Percentiles rank a stretch among this genome's conserved stretches.
Evolutionary conservation across 2,113 vertebrate genomes (phyloP).

Genomic region (Leucoraja erinaceus): DNA sequence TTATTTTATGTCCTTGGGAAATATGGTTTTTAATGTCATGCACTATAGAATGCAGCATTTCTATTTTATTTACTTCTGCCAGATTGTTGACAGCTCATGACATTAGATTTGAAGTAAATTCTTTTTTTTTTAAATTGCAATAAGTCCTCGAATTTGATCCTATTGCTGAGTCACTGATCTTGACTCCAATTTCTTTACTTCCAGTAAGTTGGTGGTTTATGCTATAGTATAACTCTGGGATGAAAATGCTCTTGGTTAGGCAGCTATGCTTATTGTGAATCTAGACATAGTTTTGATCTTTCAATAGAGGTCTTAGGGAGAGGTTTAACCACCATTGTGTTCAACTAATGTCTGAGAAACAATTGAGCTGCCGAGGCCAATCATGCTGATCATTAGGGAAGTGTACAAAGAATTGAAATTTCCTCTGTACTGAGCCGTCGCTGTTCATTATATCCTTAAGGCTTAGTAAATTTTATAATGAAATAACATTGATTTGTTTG

Average conservation of each 20-base stretch:
- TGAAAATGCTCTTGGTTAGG: neutral
- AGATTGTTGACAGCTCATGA: neutral
- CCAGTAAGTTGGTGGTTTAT: neutral
- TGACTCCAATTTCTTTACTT: neutral
- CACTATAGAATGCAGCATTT: neutral
- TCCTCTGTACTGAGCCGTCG: neutral
- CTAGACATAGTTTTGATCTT: neutral
- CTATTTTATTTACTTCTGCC: neutral
- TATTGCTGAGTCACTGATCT: neutral
- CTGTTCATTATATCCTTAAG: neutral
- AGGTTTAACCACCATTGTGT: neutral
- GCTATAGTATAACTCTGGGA: neutral
- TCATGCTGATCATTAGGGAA: neutral
- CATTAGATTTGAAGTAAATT: neutral
- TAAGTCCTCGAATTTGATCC: neutral
- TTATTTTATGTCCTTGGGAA: neutral
- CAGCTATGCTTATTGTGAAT: neutral
- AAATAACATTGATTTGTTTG: neutral
- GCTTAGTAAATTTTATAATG: neutral
- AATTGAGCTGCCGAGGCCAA: neutral
- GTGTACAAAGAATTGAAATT: neutral
- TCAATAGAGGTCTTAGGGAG: neutral
- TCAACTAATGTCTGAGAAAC: neutral
- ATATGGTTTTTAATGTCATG: neutral
- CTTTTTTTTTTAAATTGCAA: neutral